phyloP scores from a whole-genome alignment of 2,888 invertebrate genomes.

The Osedax fenrisi region DNA sequence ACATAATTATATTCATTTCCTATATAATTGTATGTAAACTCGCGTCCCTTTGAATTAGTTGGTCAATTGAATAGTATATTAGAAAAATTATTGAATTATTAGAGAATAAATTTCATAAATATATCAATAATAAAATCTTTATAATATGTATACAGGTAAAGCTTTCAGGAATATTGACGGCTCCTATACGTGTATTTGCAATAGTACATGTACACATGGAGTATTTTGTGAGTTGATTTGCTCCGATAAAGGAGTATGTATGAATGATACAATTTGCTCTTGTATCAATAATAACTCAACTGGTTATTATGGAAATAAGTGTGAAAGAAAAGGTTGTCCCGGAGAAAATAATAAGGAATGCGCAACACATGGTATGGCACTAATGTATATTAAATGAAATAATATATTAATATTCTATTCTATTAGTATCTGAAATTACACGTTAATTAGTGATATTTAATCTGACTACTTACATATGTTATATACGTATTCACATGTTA shows the following conservation, averaged over 20 bases:
- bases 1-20: too few species aligned
- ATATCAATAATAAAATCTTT: background rate
- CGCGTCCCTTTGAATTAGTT: too few species aligned
- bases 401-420: too few species aligned
- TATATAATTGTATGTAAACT: too few species aligned
- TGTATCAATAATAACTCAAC: slow-evolving; percentile 25
- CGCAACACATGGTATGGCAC: background rate
- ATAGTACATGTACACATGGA: slow-evolving; percentile 33
- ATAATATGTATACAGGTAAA: background rate
- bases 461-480: too few species aligned
- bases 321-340: slow-evolving; percentile 27
- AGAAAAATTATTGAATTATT: too few species aligned
- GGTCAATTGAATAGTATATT: too few species aligned
- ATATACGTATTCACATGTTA: too few species aligned
- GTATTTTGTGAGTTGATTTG: slow-evolving; percentile 33
- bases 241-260: slow-evolving; percentile 35
- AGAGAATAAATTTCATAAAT: too few species aligned
- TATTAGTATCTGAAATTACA: too few species aligned
- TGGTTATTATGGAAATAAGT: slow-evolving; percentile 31
- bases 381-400: too few species aligned
- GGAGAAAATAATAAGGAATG: slow-evolving; percentile 14
- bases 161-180: slow-evolving; percentile 37
- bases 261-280: slow-evolving; percentile 31
- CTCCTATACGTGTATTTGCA: slow-evolving; percentile 34
- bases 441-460: too few species aligned